A percentile compares a stretch with the other conserved stretches of the same genome.
These are phyloP conservation scores for Blennius ocellaris DNA, from an alignment of 2,113 vertebrate species.

Conservation along the genomic window DNA sequence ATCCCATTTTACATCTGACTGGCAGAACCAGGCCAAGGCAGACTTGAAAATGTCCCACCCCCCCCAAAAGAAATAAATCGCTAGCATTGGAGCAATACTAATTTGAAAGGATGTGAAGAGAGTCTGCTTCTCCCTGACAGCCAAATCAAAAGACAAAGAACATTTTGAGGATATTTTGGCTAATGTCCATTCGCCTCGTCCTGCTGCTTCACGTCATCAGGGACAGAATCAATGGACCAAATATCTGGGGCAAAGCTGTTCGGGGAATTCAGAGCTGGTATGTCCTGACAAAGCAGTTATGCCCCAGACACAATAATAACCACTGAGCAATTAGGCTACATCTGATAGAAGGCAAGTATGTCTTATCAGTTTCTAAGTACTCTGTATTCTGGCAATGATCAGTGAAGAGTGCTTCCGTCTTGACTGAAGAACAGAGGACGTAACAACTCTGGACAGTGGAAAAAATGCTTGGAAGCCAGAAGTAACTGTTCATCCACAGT, in stretches of 20 bases:
- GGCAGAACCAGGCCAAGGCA: constrained; percentile 40
- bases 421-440: constrained; percentile 2
- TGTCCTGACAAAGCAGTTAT: constrained; percentile 35
- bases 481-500: constrained; percentile 14
- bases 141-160: neutral
- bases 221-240: constrained; percentile 5
- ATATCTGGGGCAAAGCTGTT: constrained; percentile 36
- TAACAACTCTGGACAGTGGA: constrained; percentile 17
- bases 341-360: constrained; percentile 57
- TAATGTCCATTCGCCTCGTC: neutral
- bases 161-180: neutral
- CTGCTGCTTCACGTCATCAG: constrained; percentile 3
- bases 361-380: constrained; percentile 55
- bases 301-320: constrained; percentile 59
- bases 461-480: constrained; percentile 29
- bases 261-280: constrained; percentile 14
- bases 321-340: constrained; percentile 56
- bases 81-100: neutral
- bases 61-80: neutral
- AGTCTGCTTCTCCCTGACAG: neutral
- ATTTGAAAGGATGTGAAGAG: neutral
- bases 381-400: constrained; percentile 45
- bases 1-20: constrained; percentile 9
- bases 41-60: constrained; percentile 8
- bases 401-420: constrained; percentile 49